Evolutionary conservation across 2,797 vertebrate species (phyloP), one percentile per base, ranked within the genome.

Genomic region (Esox masquinongy): DNA sequence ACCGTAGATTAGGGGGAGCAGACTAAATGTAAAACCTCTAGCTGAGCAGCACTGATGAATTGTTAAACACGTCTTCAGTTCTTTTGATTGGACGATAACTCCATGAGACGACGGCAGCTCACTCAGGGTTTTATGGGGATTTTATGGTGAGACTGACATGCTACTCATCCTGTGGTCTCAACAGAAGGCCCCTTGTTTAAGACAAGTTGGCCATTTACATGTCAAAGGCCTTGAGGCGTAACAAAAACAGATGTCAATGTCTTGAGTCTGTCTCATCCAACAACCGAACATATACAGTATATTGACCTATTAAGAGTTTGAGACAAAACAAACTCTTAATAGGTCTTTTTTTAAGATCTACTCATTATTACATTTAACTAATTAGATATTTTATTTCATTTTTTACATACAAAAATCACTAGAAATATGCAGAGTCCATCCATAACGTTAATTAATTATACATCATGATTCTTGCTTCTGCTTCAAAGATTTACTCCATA

Each of bases 131-230:
- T 88, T 87, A 89, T 88, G 78, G 81, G 80, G 79, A 86, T 89
- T 91, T 90, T 85, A 88, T 69, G 73, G 83, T 78, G 75, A 85
- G 80, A 79, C 78, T 74, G 83, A 82, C 77, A 84, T 73, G 78
- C 78, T 47, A 2, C 72, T 50, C 66, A 80, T 22, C 53, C 14
- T 31, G 16, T 68, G 22, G 15, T 17, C 29, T 24, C 19, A 59
- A 24, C 56, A 72, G 39, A 68, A 22, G 47, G 50, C 64, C 26
- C n/a, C 64, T 68, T 68, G 47, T 66, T 67, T 72, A 51, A 77
- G 47, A 22, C 26, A 49, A 53, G 49, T 31, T 11, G 70, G 7
- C 68, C 31, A 67, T 68, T 67, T 73, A 67, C 70, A 67, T 31
- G n/a, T 22, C 49, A 50, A 67, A 77, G 67, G 49, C 70, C 14